Conservation (phyloP, 2,113 vertebrate species). For the Trematocara macrostoma region DNA sequence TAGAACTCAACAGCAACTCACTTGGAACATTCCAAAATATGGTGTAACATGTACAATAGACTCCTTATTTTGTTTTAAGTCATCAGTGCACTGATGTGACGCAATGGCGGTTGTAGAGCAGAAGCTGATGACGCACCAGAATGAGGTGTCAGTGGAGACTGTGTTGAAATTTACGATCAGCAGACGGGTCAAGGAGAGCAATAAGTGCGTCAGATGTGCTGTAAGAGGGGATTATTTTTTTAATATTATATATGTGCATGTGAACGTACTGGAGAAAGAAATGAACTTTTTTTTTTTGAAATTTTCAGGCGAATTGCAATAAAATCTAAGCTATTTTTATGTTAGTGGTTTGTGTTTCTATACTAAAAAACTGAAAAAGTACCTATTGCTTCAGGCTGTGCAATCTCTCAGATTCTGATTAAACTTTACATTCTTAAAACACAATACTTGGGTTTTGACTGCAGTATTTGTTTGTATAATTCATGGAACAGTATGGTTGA, state of each 20-base stretch:
- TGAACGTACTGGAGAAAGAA: background rate
- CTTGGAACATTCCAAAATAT: background rate
- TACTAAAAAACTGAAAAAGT: accelerated
- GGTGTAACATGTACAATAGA: background rate
- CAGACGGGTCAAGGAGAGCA: conserved; percentile 54
- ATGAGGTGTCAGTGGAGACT: conserved; percentile 25
- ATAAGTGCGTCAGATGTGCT: background rate
- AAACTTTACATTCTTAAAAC: background rate
- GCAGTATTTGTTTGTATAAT: background rate
- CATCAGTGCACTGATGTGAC: background rate
- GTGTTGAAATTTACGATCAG: conserved; percentile 40
- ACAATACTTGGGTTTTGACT: background rate
- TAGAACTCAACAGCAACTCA: background rate
- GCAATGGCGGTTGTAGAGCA: background rate
- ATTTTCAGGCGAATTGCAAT: background rate
- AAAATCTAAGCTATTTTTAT: background rate
- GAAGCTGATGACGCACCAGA: conserved; percentile 25
- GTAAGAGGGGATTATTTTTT: background rate
- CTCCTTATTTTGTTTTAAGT: background rate
- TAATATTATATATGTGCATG: background rate
- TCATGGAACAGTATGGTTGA: background rate
- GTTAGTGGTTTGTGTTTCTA: background rate
- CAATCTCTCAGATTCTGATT: background rate
- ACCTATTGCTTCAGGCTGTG: background rate
- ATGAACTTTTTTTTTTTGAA: accelerated